These are phyloP conservation scores for Agrotis clavis DNA, from an alignment of 2,888 invertebrate genomes.

Conservation along the genomic window DNA sequence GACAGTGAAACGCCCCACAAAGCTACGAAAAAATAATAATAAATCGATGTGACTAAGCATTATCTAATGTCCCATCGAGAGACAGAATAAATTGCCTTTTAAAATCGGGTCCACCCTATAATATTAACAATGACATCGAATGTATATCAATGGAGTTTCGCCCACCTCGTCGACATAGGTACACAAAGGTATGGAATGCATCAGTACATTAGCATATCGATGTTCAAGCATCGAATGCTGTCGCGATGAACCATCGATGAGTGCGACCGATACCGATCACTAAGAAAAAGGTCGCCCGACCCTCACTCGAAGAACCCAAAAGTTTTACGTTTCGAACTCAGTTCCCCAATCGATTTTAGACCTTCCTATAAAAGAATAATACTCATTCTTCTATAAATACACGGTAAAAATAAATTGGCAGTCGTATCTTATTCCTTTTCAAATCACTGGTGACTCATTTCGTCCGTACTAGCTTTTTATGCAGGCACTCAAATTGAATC, in stretches of 20 bases:
- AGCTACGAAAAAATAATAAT: constrained; percentile 67
- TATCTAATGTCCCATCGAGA: constrained; percentile 84
- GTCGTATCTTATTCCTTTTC: constrained; percentile 80
- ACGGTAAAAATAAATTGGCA: constrained; percentile 63
- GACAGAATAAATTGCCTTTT: constrained; percentile 87
- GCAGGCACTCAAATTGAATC: constrained; percentile 71
- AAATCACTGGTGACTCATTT: constrained; percentile 87
- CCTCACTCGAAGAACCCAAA: constrained; percentile 74
- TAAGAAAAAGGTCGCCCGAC: constrained; percentile 84
- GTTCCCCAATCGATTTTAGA: constrained; percentile 64
- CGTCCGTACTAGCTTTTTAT: constrained; percentile 78
- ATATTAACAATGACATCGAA: constrained; percentile 87
- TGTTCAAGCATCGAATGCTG: constrained; percentile 83
- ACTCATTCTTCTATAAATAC: constrained; percentile 33
- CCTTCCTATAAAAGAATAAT: constrained; percentile 65
- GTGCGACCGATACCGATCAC: constrained; percentile 84
- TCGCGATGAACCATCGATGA: constrained; percentile 84
- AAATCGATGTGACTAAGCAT: constrained; percentile 79
- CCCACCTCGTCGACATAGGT: constrained; percentile 90
- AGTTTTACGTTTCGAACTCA: constrained; percentile 47
- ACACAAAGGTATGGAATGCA: constrained; percentile 87
- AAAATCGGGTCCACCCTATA: constrained; percentile 84
- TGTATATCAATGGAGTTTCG: constrained; percentile 89
- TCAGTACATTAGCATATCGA: constrained; percentile 86
- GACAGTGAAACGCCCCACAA: constrained; percentile 67